These are phyloP conservation scores for Cladopsammia gracilis DNA, from an alignment of 64 coral and sea anemone genomes.

Conservation along the genomic window DNA sequence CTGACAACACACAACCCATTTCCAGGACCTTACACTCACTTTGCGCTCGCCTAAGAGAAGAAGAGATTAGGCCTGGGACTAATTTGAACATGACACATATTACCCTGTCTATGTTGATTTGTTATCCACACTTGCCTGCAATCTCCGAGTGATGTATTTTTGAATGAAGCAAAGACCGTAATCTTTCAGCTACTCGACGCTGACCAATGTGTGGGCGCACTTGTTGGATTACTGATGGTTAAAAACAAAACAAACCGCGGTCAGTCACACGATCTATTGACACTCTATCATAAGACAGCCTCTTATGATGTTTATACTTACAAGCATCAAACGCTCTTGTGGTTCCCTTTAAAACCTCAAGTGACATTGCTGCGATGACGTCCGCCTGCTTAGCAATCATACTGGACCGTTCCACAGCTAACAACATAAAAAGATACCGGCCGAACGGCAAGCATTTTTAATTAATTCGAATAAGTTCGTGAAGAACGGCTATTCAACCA, in stretches of 20 bases:
- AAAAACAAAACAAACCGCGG: not conserved
- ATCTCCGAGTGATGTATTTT: constrained; percentile 85
- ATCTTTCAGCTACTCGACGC: constrained; percentile 76
- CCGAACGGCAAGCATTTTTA: too few relatives aligned
- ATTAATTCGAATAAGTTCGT: too few relatives aligned
- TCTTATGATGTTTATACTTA: constrained; percentile 16
- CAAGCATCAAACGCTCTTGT: constrained; percentile 74
- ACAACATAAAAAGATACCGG: not conserved
- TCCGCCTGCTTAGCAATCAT: constrained; percentile 74
- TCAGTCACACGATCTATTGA: not conserved
- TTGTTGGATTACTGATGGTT: constrained; percentile 70
- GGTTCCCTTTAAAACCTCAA: constrained; percentile 79
- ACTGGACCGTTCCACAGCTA: constrained; percentile 64
- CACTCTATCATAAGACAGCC: too few relatives aligned
- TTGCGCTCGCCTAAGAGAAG: not conserved
- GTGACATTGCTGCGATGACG: constrained; percentile 74
- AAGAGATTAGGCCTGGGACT: not conserved
- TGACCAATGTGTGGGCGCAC: constrained; percentile 96
- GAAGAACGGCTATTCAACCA: too few relatives aligned
- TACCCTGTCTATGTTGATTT: not conserved
- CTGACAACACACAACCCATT: not conserved
- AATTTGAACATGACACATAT: not conserved
- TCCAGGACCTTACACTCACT: not conserved
- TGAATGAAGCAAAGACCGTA: constrained; percentile 83
- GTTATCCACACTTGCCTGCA: constrained; percentile 53